These are phyloP conservation scores for Drosophila formosana DNA, from an alignment of 2,888 invertebrate species.

Conservation along the genomic window DNA sequence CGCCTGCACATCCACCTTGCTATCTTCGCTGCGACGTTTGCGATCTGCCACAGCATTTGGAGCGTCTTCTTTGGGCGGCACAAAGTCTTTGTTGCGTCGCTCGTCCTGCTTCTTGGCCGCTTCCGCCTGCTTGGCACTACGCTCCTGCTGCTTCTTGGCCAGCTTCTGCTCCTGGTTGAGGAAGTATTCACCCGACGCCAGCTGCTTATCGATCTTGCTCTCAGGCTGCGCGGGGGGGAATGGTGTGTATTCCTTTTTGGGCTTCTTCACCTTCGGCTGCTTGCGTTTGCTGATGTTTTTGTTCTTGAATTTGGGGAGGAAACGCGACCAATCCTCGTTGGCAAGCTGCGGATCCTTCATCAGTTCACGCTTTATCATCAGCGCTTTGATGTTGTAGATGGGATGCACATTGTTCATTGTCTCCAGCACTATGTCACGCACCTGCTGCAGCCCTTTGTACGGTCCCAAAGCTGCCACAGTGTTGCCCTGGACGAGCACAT, in stretches of 20 bases:
- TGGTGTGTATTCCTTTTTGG: constrained; percentile 98
- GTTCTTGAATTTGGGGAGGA: constrained; percentile 96
- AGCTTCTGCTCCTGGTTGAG: constrained; percentile 93
- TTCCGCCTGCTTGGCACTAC: constrained; percentile 91
- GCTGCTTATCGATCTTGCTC: constrained; percentile 96
- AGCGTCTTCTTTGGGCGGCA: constrained; percentile 90
- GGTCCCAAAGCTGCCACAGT: constrained; percentile 99
- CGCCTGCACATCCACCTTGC: constrained; percentile 88
- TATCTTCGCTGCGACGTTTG: constrained; percentile 59
- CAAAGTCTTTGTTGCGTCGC: constrained; percentile 91
- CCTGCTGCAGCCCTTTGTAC: constrained; percentile 94
- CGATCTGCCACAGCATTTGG: constrained; percentile 33
- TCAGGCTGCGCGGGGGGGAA: constrained; percentile 97
- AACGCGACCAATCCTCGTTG: constrained; percentile 98
- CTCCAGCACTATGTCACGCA: constrained; percentile 95
- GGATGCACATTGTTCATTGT: constrained; percentile 99
- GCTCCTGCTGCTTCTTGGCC: constrained; percentile 90
- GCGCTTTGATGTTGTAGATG: constrained; percentile 97
- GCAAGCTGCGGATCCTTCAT: constrained; percentile 96
- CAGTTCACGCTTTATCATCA: constrained; percentile 98
- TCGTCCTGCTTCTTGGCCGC: constrained; percentile 91
- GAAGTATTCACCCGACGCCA: constrained; percentile 99
- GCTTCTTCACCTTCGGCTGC: constrained; percentile 93
- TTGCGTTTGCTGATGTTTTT: constrained; percentile 96
- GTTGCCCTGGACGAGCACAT: constrained; percentile 98